Percentiles rank a stretch among this genome's conserved stretches.
Conservation (phyloP, 2,797 vertebrate genomes). For the Cichlasoma orientale region DNA sequence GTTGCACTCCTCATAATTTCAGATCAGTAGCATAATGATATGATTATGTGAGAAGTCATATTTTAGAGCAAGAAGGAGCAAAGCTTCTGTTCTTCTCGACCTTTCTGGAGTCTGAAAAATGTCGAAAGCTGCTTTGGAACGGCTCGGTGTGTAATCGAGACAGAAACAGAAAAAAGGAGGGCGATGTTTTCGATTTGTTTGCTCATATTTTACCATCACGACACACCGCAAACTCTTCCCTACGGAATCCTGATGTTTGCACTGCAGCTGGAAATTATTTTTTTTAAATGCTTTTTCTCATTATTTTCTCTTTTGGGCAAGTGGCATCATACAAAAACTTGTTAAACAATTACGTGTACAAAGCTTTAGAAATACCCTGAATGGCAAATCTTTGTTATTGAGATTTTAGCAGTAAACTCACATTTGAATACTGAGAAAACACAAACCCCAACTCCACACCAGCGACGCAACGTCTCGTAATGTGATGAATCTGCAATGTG, state of each 20-base stretch:
- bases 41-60: not conserved
- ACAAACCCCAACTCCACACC: not conserved
- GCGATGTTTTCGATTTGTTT: not conserved
- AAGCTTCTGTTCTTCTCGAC: not conserved
- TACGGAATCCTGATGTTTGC: constrained; percentile 19
- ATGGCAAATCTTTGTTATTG: constrained; percentile 16
- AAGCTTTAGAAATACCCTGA: constrained; percentile 65
- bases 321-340: constrained; percentile 31
- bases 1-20: not conserved
- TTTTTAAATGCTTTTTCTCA: not conserved
- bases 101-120: not conserved
- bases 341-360: constrained; percentile 36
- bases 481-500: not conserved
- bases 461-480: not conserved
- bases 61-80: not conserved
- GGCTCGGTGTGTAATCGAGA: not conserved
- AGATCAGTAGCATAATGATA: not conserved
- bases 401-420: not conserved
- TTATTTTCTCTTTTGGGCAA: constrained; percentile 6
- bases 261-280: not conserved
- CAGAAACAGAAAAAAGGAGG: not conserved
- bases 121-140: not conserved
- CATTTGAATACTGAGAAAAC: constrained; percentile 21
- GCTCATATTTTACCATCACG: not conserved
- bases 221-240: constrained; percentile 7